Evolutionary conservation across 2,797 vertebrate species (phyloP).

Genomic region (Bradypodion pumilum): DNA sequence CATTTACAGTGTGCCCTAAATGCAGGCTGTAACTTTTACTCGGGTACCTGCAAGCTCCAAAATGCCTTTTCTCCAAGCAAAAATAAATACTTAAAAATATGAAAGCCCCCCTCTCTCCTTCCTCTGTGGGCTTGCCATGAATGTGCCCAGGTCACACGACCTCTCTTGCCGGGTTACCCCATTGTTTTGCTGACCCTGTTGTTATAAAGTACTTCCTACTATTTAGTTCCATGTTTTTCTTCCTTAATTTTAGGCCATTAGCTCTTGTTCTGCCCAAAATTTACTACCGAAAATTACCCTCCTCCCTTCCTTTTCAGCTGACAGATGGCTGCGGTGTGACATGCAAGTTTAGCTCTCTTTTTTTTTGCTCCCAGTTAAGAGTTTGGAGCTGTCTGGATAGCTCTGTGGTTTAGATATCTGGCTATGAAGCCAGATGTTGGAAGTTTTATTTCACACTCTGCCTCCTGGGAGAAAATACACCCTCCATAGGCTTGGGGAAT

Average conservation of each 20-base stretch:
- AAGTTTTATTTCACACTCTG: too few relatives aligned
- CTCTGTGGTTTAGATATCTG: too few relatives aligned
- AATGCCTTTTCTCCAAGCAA: too few relatives aligned
- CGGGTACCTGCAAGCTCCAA: too few relatives aligned
- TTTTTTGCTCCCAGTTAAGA: too few relatives aligned
- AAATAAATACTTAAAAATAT: neutral
- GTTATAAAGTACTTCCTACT: slow-evolving; percentile 71
- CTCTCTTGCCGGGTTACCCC: slow-evolving; percentile 53
- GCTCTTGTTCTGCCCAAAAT: slow-evolving; percentile 69
- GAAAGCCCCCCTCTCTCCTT: neutral
- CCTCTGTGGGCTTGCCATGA: neutral
- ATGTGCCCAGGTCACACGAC: slow-evolving; percentile 50
- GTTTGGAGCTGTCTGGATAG: too few relatives aligned
- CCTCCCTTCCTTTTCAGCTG: slow-evolving; percentile 68
- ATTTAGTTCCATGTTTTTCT: slow-evolving; percentile 73
- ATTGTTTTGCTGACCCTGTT: slow-evolving; percentile 69
- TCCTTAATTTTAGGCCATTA: slow-evolving; percentile 71
- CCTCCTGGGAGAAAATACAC: too few relatives aligned
- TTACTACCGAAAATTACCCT: slow-evolving; percentile 67
- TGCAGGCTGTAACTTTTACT: too few relatives aligned
- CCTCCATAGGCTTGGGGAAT: too few relatives aligned
- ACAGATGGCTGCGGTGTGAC: slow-evolving; percentile 60
- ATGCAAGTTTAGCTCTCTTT: slow-evolving; percentile 63
- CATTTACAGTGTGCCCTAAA: too few relatives aligned
- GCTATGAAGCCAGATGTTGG: too few relatives aligned